These are phyloP conservation scores for Mythimna vitellina DNA, from an alignment of 2,888 invertebrate species.

Conservation along the genomic window DNA sequence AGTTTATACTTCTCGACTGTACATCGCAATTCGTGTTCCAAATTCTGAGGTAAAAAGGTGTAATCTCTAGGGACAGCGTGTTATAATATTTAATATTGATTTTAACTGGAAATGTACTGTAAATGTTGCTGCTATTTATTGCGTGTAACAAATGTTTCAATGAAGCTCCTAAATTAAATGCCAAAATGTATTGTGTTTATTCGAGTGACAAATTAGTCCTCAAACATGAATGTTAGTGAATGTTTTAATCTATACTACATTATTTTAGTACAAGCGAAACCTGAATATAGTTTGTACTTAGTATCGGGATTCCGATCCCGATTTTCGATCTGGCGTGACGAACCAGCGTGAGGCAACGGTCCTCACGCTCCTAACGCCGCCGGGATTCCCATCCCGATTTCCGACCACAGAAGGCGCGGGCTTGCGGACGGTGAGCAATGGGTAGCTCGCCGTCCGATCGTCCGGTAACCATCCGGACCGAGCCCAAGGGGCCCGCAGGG, in stretches of 20 bases:
- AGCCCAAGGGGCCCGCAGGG: no score
- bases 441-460: no score
- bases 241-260: not conserved
- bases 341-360: no score
- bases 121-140: conserved; percentile 36
- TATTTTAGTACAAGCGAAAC: no score
- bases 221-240: conserved; percentile 3
- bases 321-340: no score
- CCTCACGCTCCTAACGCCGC: no score
- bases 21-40: conserved; percentile 49
- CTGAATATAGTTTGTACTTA: no score
- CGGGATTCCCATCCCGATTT: no score
- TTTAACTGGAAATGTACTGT: conserved; percentile 44
- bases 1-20: not conserved
- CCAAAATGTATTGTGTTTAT: conserved; percentile 21
- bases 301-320: no score
- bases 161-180: conserved; percentile 50
- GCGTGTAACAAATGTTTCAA: conserved; percentile 38
- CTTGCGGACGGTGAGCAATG: no score
- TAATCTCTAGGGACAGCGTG: conserved; percentile 19
- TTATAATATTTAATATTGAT: conserved; percentile 57
- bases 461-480: no score
- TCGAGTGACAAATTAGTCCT: conserved; percentile 45
- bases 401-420: no score
- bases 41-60: conserved; percentile 44